These are phyloP conservation scores for Andrena bicolor DNA, from an alignment of 2,888 invertebrate species.

Conservation along the genomic window DNA sequence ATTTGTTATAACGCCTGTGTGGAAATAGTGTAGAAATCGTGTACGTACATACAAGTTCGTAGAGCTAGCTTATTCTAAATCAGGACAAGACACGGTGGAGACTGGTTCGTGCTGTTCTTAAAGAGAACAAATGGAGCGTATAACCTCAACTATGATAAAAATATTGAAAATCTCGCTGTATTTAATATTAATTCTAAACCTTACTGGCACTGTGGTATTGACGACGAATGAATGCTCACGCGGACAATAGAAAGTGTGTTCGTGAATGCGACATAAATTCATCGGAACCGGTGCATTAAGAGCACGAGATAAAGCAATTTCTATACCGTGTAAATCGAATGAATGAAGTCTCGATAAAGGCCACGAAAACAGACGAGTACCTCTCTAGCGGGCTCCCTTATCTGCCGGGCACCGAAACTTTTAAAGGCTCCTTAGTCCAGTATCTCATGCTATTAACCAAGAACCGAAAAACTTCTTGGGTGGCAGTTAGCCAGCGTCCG, in stretches of 20 bases:
- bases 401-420: constrained; percentile 58
- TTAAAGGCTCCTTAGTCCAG: constrained; percentile 58
- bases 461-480: constrained; percentile 80
- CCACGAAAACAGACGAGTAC: constrained; percentile 52
- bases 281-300: constrained; percentile 38
- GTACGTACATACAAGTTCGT: too few relatives aligned
- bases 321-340: constrained; percentile 60
- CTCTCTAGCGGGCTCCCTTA: constrained; percentile 54
- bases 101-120: too few relatives aligned
- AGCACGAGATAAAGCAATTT: constrained; percentile 53
- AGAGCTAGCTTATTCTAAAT: too few relatives aligned
- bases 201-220: neutral
- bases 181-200: too few relatives aligned
- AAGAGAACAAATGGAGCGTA: too few relatives aligned
- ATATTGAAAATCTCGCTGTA: too few relatives aligned
- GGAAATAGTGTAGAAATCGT: too few relatives aligned
- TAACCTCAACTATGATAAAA: too few relatives aligned
- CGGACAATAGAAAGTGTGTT: constrained; percentile 4
- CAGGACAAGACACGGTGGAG: too few relatives aligned
- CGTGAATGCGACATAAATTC: constrained; percentile 32
- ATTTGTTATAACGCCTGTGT: too few relatives aligned
- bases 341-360: constrained; percentile 51
- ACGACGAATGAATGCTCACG: neutral
- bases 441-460: constrained; percentile 81
- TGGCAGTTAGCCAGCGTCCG: constrained; percentile 68